Conservation (phyloP, 2,113 vertebrate genomes). For the Centrocercus urophasianus region DNA sequence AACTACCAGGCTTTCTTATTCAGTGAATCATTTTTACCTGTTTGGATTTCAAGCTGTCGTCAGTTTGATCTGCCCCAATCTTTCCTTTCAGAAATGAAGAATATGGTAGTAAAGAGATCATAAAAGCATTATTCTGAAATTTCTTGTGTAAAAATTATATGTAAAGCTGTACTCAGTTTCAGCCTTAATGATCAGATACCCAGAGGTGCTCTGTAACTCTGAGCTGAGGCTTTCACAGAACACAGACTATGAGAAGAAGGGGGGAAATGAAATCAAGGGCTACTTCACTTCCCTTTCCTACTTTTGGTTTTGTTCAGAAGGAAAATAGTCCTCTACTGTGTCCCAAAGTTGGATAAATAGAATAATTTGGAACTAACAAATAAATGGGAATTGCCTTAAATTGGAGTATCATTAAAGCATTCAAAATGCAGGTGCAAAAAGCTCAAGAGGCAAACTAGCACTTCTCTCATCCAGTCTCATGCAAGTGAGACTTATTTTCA, state of each 20-base stretch:
- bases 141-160: neutral
- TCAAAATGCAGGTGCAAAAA: constrained; percentile 43
- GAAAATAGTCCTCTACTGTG: constrained; percentile 1
- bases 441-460: neutral
- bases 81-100: neutral
- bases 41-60: constrained; percentile 4
- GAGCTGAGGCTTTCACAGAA: neutral
- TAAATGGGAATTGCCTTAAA: neutral
- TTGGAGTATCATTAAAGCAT: neutral
- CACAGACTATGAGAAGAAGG: neutral
- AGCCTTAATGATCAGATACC: neutral
- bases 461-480: constrained; percentile 42
- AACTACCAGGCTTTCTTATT: neutral
- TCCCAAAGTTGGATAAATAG: neutral
- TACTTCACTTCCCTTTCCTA: constrained; percentile 20
- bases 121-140: constrained; percentile 7
- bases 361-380: constrained; percentile 7
- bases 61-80: neutral
- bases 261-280: neutral
- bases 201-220: neutral
- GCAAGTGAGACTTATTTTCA: neutral
- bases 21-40: neutral
- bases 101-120: neutral
- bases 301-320: constrained; percentile 25
- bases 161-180: neutral